Evolutionary conservation across 2,797 vertebrate genomes (phyloP).

Genomic region (Philypnodon macrostomus): DNA sequence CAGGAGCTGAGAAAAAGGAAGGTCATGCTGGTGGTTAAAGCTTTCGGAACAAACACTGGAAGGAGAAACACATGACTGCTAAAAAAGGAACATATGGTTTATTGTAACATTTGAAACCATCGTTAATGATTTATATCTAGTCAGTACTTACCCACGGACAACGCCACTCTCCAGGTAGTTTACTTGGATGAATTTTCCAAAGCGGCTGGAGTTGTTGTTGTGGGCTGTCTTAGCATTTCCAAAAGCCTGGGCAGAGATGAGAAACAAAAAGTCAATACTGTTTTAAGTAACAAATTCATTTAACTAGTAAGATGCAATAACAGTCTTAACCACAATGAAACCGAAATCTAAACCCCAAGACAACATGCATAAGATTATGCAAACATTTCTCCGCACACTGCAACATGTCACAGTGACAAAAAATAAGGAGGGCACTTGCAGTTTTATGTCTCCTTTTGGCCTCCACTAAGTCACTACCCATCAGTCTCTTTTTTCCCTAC

Average conservation of each 20-base stretch:
- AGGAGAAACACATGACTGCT: conserved; percentile 29
- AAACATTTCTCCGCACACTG: too few relatives aligned
- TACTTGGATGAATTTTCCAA: conserved; percentile 98
- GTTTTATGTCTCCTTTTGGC: conserved; percentile 38
- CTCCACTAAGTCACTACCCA: conserved; percentile 9
- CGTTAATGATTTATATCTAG: too few relatives aligned
- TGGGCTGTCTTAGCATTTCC: conserved; percentile 98
- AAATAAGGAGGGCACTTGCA: too few relatives aligned
- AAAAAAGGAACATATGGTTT: conserved; percentile 9
- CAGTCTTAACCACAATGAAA: neutral
- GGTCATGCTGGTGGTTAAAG: conserved; percentile 34
- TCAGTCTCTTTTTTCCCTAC: neutral
- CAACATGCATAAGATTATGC: too few relatives aligned
- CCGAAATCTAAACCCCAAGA: too few relatives aligned
- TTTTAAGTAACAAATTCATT: too few relatives aligned
- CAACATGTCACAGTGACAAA: too few relatives aligned
- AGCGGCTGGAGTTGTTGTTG: conserved; percentile 98
- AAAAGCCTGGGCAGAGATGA: conserved; percentile 83
- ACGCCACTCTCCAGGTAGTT: conserved; percentile 95
- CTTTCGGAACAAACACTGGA: conserved; percentile 29
- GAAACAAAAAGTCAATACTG: neutral
- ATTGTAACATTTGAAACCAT: neutral
- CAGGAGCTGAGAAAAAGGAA: conserved; percentile 63
- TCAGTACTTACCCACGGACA: conserved; percentile 88
- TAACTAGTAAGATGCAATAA: too few relatives aligned